Evolutionary conservation across 2,888 invertebrate species (phyloP), one percentile per base, ranked within the genome.

Genomic region (Vandiemenella viatica): DNA sequence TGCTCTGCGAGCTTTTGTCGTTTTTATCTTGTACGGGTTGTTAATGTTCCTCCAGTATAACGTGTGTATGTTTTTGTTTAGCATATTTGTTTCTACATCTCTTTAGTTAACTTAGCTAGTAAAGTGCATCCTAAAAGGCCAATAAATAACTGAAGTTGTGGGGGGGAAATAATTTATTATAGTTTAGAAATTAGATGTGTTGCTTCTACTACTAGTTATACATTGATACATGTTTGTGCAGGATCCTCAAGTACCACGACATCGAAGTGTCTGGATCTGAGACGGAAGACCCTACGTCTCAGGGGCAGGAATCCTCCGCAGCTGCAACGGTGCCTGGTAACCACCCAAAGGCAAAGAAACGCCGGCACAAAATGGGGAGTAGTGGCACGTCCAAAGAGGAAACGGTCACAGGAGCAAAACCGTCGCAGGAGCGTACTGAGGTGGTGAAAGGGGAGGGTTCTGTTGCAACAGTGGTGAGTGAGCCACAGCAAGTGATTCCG

Each of bases 161-260:
- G n/a, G n/a, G n/a, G n/a, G n/a, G n/a, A n/a, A n/a, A n/a, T n/a
- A n/a, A n/a, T n/a, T n/a, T n/a, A n/a, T n/a, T n/a, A n/a, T n/a
- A n/a, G n/a, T n/a, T n/a, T n/a, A n/a, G n/a, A n/a, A n/a, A n/a
- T n/a, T n/a, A n/a, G n/a, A n/a, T n/a, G n/a, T n/a, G n/a, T n/a
- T n/a, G n/a, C n/a, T n/a, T n/a, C n/a, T n/a, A n/a, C n/a, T n/a
- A n/a, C n/a, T n/a, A n/a, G n/a, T n/a, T n/a, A n/a, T n/a, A n/a
- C n/a, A n/a, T n/a, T n/a, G n/a, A n/a, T n/a, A n/a, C n/a, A n/a
- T n/a, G n/a, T n/a, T 23, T 10, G 6, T 65, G 1, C 66, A 87
- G 87, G 62, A 71, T 87, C 56, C 69, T 86, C n/a, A 78, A 79
- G 65, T 78, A 79, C 58, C 78, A 83, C 65, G 80, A 85, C 59